These are phyloP conservation scores for Tinea trinotella DNA, from an alignment of 2,888 invertebrate species.

Conservation along the genomic window DNA sequence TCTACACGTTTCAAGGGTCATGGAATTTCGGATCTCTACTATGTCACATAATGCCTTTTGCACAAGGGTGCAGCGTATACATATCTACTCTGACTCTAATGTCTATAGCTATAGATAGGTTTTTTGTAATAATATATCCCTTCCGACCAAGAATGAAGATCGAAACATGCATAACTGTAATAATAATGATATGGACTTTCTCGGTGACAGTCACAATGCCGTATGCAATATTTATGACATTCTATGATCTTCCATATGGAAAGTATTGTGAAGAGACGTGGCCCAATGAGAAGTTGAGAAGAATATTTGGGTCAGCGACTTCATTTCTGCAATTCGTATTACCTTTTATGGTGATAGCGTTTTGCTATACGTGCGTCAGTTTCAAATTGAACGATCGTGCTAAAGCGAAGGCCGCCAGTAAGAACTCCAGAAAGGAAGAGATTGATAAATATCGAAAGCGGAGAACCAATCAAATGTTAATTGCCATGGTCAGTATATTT, in stretches of 20 bases:
- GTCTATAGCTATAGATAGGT: conserved; percentile 97
- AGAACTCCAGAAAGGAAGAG: conserved; percentile 89
- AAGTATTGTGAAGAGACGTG: conserved; percentile 90
- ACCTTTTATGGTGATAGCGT: conserved; percentile 94
- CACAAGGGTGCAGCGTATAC: conserved; percentile 96
- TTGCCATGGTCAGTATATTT: conserved; percentile 97
- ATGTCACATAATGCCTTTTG: conserved; percentile 94
- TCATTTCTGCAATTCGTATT: conserved; percentile 93
- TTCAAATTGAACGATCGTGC: conserved; percentile 88
- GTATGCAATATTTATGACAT: conserved; percentile 88
- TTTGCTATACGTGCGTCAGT: conserved; percentile 95
- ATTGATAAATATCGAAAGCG: conserved; percentile 91
- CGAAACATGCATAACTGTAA: conserved; percentile 86
- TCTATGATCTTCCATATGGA: conserved; percentile 63
- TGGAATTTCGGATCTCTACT: conserved; percentile 95
- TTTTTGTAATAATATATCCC: conserved; percentile 97
- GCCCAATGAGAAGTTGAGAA: conserved; percentile 86
- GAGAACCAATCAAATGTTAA: conserved; percentile 96
- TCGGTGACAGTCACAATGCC: conserved; percentile 91
- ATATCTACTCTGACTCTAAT: conserved; percentile 97
- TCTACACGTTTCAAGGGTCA: conserved; percentile 90
- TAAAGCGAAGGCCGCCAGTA: conserved; percentile 86
- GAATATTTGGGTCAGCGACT: conserved; percentile 88
- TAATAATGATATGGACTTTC: conserved; percentile 92
- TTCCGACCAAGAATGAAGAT: conserved; percentile 94